Percentiles rank a stretch among this genome's conserved stretches.
Conservation (phyloP, 2,888 invertebrate genomes). For the Conchocele bisecta region DNA sequence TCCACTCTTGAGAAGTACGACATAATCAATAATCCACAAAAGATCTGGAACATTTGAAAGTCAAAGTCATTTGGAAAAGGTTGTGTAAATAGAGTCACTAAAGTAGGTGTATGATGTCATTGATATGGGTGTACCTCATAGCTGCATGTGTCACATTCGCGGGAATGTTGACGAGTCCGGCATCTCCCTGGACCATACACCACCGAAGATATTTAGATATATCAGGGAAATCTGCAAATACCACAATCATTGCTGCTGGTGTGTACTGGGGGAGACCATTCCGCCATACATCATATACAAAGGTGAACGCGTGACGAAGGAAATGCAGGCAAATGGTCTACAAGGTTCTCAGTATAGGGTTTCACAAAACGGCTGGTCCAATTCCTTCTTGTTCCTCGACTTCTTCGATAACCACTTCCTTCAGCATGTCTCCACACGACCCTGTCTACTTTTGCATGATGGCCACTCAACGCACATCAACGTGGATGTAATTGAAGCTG, state of each 20-base stretch:
- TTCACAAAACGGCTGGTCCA: constrained; percentile 15
- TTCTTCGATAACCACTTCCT: constrained; percentile 40
- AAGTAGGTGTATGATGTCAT: too few species aligned
- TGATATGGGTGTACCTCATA: too few species aligned
- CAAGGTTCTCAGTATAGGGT: constrained; percentile 1
- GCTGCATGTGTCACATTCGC: too few species aligned
- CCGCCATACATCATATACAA: constrained; percentile 40
- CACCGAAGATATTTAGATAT: constrained; percentile 26
- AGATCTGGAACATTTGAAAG: too few species aligned
- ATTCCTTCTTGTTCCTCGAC: constrained; percentile 25
- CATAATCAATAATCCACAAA: constrained; percentile 14
- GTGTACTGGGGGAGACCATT: constrained; percentile 42
- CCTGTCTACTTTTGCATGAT: constrained; percentile 36
- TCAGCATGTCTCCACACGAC: constrained; percentile 24
- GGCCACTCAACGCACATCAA: constrained; percentile 42
- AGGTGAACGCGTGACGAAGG: constrained; percentile 24
- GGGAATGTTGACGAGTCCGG: constrained; percentile 37
- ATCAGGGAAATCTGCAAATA: constrained; percentile 8
- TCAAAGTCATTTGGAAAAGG: too few species aligned
- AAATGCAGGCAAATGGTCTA: constrained; percentile 8
- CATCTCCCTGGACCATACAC: constrained; percentile 30
- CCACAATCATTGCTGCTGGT: constrained; percentile 29
- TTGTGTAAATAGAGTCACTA: too few species aligned
- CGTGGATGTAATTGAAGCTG: constrained; percentile 22
- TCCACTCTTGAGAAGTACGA: constrained; percentile 14